These are phyloP conservation scores for Graptemys geographica DNA, from an alignment of 2,797 vertebrate species.

Conservation along the genomic window DNA sequence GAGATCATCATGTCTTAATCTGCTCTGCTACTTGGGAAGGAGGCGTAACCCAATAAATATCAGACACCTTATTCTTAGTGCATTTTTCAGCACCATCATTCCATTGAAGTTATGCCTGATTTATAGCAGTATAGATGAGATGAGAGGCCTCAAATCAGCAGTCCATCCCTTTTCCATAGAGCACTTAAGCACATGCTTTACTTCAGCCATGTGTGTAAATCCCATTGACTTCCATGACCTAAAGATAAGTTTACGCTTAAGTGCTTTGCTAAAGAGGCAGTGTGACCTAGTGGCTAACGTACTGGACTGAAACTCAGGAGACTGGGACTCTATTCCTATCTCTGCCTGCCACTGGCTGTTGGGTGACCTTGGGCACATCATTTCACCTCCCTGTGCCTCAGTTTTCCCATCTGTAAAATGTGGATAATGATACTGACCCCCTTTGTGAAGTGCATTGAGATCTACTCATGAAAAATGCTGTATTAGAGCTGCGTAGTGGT, in stretches of 20 bases:
- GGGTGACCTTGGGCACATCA: neutral
- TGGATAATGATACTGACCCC: neutral
- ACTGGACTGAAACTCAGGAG: neutral
- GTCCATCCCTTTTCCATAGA: slow-evolving; percentile 60
- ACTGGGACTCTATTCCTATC: neutral
- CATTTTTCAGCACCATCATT: slow-evolving; percentile 38
- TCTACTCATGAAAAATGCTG: neutral
- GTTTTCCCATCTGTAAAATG: neutral
- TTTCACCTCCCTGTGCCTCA: neutral
- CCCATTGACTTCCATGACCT: slow-evolving; percentile 56
- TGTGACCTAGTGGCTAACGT: neutral
- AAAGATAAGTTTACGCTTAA: neutral
- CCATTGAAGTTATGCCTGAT: slow-evolving; percentile 61
- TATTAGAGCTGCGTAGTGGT: neutral
- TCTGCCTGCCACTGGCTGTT: neutral
- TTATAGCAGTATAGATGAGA: slow-evolving; percentile 53
- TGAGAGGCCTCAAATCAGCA: slow-evolving; percentile 58
- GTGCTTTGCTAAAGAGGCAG: slow-evolving; percentile 39
- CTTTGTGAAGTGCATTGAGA: neutral
- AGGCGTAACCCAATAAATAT: neutral
- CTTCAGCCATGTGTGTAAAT: slow-evolving; percentile 46
- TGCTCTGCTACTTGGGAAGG: fast-evolving
- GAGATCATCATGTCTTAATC: neutral
- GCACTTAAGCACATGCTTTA: slow-evolving; percentile 57
- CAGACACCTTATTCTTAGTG: slow-evolving; percentile 35